phyloP scores from a whole-genome alignment of 2,113 vertebrate genomes.

The Sebastes fasciatus region DNA sequence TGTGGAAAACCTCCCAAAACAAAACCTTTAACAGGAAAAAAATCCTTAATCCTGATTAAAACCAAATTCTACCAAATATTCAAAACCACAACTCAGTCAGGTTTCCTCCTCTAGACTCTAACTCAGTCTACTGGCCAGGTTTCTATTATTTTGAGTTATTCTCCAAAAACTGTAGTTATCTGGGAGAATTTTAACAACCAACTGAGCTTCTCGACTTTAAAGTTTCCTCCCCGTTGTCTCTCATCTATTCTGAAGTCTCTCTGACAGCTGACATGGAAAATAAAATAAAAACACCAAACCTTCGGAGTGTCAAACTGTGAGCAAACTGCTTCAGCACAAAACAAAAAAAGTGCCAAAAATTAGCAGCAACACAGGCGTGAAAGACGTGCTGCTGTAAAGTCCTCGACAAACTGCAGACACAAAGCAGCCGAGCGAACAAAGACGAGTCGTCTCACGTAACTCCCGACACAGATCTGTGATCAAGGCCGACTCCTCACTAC shows the following conservation, averaged over 20 bases:
- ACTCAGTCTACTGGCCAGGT: background rate
- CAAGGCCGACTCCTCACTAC: slow-evolving; percentile 25
- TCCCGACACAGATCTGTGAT: slow-evolving; percentile 33
- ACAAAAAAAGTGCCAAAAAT: slow-evolving; percentile 4
- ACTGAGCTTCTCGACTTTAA: background rate
- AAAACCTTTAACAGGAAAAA: no score
- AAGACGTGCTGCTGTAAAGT: background rate
- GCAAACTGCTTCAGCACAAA: slow-evolving; percentile 6
- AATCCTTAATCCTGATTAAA: background rate
- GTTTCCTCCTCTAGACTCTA: no score
- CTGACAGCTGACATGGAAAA: slow-evolving; percentile 20
- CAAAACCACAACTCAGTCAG: background rate
- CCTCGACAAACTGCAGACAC: slow-evolving; percentile 1
- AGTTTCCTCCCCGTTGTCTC: slow-evolving; percentile 2
- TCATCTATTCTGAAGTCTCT: slow-evolving; percentile 19
- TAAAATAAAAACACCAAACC: background rate
- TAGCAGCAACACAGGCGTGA: background rate
- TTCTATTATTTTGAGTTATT: background rate
- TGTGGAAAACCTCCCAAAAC: no score
- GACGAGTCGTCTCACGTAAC: background rate
- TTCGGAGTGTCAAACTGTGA: background rate
- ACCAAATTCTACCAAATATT: background rate
- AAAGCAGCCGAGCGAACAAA: slow-evolving; percentile 12
- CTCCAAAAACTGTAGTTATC: no score
- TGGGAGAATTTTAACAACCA: background rate